phyloP scores from a whole-genome alignment of 2,113 vertebrate species.

The Sciurus niger region DNA sequence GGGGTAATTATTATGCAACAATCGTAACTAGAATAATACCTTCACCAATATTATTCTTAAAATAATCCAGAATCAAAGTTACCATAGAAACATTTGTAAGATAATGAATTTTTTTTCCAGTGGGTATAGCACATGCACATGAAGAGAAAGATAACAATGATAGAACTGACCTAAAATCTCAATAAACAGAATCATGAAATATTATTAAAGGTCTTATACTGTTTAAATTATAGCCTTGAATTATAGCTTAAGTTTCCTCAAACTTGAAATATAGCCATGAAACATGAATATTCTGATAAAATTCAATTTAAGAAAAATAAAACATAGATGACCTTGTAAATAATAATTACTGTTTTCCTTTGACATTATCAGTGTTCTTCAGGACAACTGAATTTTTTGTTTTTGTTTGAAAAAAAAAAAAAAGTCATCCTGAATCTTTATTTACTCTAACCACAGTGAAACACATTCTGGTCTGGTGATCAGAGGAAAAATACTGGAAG shows the following conservation, averaged over 20 bases:
- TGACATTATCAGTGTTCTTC: constrained; percentile 78
- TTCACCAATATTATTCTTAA: constrained; percentile 46
- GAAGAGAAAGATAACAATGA: neutral
- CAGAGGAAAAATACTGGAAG: constrained; percentile 69
- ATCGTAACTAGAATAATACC: neutral
- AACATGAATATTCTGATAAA: neutral
- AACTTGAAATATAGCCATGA: neutral
- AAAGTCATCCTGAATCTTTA: constrained; percentile 78
- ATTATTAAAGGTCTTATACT: neutral
- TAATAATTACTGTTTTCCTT: constrained; percentile 65
- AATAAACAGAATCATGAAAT: neutral
- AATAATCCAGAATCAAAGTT: constrained; percentile 46
- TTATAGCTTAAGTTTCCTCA: neutral
- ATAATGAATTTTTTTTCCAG: neutral
- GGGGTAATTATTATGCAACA: neutral
- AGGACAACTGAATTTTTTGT: constrained; percentile 84
- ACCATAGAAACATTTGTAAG: neutral
- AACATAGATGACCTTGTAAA: constrained; percentile 14
- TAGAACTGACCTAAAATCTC: neutral
- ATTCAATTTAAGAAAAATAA: constrained; percentile 49
- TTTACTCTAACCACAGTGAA: constrained; percentile 86
- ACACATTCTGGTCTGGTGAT: constrained; percentile 70
- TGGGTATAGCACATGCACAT: neutral
- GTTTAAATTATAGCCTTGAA: neutral
- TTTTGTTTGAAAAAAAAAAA: constrained; percentile 76